These are phyloP conservation scores for Otocyon megalotis DNA, from an alignment of 2,113 vertebrate species.

Conservation along the genomic window DNA sequence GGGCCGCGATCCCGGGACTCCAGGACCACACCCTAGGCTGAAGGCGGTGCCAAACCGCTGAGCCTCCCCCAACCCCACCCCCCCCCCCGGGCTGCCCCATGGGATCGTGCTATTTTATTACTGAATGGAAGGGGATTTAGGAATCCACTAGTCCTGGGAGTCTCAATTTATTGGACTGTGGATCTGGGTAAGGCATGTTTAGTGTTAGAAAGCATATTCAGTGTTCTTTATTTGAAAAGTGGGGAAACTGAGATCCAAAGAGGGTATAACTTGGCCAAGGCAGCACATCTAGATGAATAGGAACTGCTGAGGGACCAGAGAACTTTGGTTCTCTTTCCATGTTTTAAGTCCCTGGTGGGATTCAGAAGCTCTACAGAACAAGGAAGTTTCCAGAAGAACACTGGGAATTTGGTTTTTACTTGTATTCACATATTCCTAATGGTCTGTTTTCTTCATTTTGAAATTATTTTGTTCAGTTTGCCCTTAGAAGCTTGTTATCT, in stretches of 20 bases:
- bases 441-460: conserved; percentile 39
- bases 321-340: background rate
- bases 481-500: conserved; percentile 83
- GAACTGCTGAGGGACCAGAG: background rate
- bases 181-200: background rate
- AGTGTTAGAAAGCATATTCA: conserved; percentile 24
- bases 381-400: background rate
- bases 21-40: too few species aligned
- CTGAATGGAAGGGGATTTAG: background rate
- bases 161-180: background rate
- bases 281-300: background rate
- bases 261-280: background rate
- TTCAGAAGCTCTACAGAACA: background rate
- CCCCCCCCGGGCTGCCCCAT: background rate
- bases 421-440: background rate
- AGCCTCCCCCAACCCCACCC: too few species aligned
- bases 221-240: background rate
- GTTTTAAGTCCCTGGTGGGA: background rate
- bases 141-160: background rate
- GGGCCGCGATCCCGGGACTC: too few species aligned
- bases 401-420: background rate
- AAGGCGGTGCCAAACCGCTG: too few species aligned
- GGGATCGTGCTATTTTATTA: background rate
- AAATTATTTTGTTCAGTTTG: conserved; percentile 48
- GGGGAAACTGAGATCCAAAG: background rate